These are phyloP conservation scores for Drosophila phalerata DNA, from an alignment of 2,888 invertebrate species.

Conservation along the genomic window DNA sequence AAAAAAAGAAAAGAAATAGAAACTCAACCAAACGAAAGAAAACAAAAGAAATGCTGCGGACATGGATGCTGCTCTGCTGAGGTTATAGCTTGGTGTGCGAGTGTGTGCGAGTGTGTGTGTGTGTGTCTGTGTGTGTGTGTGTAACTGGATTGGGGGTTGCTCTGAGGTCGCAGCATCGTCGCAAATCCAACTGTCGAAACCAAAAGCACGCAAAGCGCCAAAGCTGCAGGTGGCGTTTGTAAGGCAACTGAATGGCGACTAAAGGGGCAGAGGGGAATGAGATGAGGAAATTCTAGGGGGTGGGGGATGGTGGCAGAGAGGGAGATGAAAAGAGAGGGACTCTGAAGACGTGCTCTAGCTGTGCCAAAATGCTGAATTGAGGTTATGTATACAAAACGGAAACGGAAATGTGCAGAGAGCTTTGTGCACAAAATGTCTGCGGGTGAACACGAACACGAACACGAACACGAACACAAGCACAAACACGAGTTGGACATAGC, in stretches of 20 bases:
- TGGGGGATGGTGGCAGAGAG: background rate
- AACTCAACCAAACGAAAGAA: conserved; percentile 53
- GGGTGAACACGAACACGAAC: conserved; percentile 1
- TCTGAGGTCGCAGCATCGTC: conserved; percentile 75
- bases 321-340: background rate
- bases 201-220: conserved; percentile 80
- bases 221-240: conserved; percentile 80
- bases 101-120: conserved; percentile 23
- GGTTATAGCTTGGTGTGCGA: background rate
- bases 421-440: conserved; percentile 80
- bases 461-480: background rate
- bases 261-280: background rate
- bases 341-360: conserved; percentile 53
- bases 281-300: conserved; percentile 1
- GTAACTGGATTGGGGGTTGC: conserved; percentile 54
- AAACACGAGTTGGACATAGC: conserved; percentile 30
- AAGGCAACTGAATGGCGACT: conserved; percentile 36
- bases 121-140: conserved; percentile 16
- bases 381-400: conserved; percentile 83
- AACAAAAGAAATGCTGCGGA: conserved; percentile 71
- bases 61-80: conserved; percentile 50
- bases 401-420: conserved; percentile 81
- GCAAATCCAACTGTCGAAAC: conserved; percentile 84
- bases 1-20: conserved; percentile 54
- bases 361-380: conserved; percentile 80